Base-by-base conservation (phyloP, 2,113 vertebrate genomes). In the Trinectes maculatus region DNA sequence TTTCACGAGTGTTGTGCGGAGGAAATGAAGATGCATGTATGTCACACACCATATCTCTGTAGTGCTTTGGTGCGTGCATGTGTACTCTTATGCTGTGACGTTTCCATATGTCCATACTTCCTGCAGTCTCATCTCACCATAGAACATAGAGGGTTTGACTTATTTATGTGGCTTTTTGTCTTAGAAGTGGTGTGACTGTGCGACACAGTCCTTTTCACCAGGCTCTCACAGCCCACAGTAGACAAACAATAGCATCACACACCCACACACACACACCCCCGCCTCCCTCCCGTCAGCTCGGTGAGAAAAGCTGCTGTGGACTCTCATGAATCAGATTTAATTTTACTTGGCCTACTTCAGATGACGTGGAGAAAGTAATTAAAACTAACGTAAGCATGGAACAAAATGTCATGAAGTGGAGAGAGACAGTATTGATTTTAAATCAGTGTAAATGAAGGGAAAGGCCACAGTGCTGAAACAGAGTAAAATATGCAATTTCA, bases 121-220 rank as follows among this genome's bases (percentile, higher is more conserved):
- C 43, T 11, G 42, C 4, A 31, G 8, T 31, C 4, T 4, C 33
- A 4, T 77, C 56, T 60, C 37, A 34, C 24, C 55, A 62, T 4
- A 22, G 19, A 56, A 63, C 34, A 60, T 60, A 18, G 31, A n/a
- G 40, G 1, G 19, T 58, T 51, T 87, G 48, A 87, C 28, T 86
- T 82, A 89, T 83, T 88, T 33, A 82, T 87, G 33, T 29, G 19
- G 48, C 42, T 37, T 68, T 68, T 49, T 62, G 54, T 28, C 29
- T 33, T 0, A 29, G 25, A 76, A 29, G 52, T 57, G 15, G 63
- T 54, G 53, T 43, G 22, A 25, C 69, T 70, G 61, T 51, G 43
- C 34, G n/a, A n/a, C n/a, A n/a, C n/a, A n/a, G n/a, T 66, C 36
- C 22, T 48, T 10, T 49, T n/a, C 40, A 3, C 6, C 52, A 19